These are phyloP conservation scores for Amphimedon queenslandica DNA, from an alignment of 37 sponge, comb jelly and placozoan genomes.

Conservation along the genomic window DNA sequence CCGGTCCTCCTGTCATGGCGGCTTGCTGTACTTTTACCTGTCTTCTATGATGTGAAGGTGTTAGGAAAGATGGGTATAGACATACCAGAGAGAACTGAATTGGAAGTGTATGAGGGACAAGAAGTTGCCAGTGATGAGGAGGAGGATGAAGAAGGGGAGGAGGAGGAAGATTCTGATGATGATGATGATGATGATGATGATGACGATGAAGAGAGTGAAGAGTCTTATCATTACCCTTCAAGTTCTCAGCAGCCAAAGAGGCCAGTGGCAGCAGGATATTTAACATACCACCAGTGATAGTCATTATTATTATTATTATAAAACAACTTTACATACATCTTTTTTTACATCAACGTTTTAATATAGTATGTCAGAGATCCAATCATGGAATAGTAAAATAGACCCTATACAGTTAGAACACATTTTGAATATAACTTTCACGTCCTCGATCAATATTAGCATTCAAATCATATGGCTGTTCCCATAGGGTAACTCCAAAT, in stretches of 20 bases:
- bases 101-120: neutral
- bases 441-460: no score
- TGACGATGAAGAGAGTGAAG: no score
- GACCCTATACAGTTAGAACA: no score
- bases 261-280: neutral
- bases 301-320: no score
- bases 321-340: no score
- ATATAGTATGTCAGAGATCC: no score
- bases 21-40: conserved; percentile 20
- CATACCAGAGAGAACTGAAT: neutral
- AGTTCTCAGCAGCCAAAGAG: no score
- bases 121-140: neutral
- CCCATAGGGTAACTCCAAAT: no score
- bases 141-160: neutral
- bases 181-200: neutral
- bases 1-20: conserved; percentile 38
- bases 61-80: neutral
- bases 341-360: no score
- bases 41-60: neutral
- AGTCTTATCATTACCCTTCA: neutral
- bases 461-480: no score
- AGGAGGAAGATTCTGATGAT: neutral
- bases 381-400: no score
- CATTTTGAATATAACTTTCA: no score
- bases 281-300: neutral